Evolutionary conservation across 1,140 invertebrate genomes (phyloP), one percentile per base, ranked within the genome.

Genomic region (Eriosoma lanigerum): DNA sequence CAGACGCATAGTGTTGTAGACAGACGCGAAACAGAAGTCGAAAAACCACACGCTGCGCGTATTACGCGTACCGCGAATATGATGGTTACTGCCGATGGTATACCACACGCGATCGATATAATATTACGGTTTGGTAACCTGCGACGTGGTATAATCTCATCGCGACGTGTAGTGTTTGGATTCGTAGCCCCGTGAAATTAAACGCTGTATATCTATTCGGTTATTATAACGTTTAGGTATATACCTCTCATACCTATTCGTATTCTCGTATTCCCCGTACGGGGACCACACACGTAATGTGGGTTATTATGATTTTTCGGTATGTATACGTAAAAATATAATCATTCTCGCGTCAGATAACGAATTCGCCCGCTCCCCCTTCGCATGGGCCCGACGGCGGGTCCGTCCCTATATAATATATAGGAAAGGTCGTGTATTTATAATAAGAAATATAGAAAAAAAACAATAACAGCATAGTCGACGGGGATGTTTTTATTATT

Each of bases 171-270:
- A 32, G 8, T 17, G 26, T 15, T 3, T 21, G 19, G 13, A 17
- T 76, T 58, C 73, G 54, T 52, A 38, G 52, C 54, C 29, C 73
- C 50, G 54, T 76, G 73, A 76, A 76, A 76, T 76, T 58, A 76
- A n/a, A 76, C 73, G 32, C 26, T 1, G 10, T 56, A 73, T 29
- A 15, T n/a, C 12, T 72, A 24, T 24, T 29, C 9, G 19, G 15
- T 48, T 4, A 38, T 38, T 4, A 38, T 38, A 38, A 12, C 19
- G 29, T 29, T n/a, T 29, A 13, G 38, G 0, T 60, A 29, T 60
- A 26, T 26, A 32, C 60, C 19, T 44, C n/a, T 66, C 32, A 17
- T 38, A 15, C 58, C 26, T 38, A 4, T 3, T 38, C 32, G 62
- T 58, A n/a, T 75, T 56, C 29, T 32, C 56, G n/a, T 52, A 12